Evolutionary conservation across 2,888 invertebrate genomes (phyloP).

Genomic region (Hetaerina titia): DNA sequence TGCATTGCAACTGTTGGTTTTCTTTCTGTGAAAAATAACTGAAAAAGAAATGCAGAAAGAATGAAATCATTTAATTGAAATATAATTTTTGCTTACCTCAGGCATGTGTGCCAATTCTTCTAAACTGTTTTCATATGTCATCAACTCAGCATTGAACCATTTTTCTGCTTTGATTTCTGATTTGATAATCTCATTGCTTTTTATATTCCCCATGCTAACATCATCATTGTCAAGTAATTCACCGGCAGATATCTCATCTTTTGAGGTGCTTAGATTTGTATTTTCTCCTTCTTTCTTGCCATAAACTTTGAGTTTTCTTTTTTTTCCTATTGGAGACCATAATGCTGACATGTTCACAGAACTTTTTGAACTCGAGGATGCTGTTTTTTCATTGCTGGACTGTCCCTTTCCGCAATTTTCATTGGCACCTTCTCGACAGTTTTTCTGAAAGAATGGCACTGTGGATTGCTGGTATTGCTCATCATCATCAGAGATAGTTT

Average conservation of each 20-base stretch:
- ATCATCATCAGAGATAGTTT: background rate
- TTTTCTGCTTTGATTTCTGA: background rate
- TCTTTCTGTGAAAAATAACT: background rate
- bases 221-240: background rate
- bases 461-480: background rate
- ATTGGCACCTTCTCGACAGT: background rate
- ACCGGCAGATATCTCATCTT: background rate
- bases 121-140: background rate
- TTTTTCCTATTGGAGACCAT: background rate
- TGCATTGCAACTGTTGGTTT: background rate
- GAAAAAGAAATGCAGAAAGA: background rate
- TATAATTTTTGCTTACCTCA: background rate
- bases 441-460: background rate
- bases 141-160: background rate
- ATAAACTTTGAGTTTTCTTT: background rate
- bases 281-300: background rate
- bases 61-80: background rate
- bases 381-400: background rate
- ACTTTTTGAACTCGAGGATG: background rate
- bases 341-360: background rate
- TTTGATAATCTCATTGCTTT: background rate
- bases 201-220: background rate
- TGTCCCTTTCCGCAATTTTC: background rate
- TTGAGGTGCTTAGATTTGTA: background rate
- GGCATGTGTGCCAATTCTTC: background rate